Conservation (phyloP, 2,888 invertebrate genomes). For the Eupithecia tripunctaria region DNA sequence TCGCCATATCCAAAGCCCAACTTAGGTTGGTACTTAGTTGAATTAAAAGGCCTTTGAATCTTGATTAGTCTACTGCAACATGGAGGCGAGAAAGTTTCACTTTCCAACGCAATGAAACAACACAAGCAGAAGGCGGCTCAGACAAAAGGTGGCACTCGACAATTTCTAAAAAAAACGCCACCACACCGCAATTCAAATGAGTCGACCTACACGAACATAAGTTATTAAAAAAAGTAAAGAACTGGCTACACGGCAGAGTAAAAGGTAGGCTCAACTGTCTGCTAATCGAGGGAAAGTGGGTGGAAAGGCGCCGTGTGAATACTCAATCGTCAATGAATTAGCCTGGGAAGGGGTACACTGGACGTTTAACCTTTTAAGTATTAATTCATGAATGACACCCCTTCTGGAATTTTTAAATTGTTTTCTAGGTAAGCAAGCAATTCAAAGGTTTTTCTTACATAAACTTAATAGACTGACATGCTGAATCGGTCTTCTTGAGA, state of each 20-base stretch:
- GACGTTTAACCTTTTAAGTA: not conserved
- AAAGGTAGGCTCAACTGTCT: slow-evolving; percentile 16
- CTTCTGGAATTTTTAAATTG: not conserved
- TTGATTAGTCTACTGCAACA: slow-evolving; percentile 23
- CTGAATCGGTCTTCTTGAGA: not conserved
- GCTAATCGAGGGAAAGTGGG: slow-evolving; percentile 11
- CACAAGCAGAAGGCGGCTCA: slow-evolving; percentile 62
- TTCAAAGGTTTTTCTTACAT: not conserved
- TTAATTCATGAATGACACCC: not conserved
- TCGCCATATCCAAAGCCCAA: slow-evolving; percentile 2
- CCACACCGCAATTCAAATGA: slow-evolving; percentile 59
- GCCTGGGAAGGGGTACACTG: not conserved
- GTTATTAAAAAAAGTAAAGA: slow-evolving; percentile 82
- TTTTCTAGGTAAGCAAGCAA: not conserved
- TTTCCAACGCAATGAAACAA: slow-evolving; percentile 33
- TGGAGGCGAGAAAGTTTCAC: slow-evolving; percentile 23
- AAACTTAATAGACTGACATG: not conserved
- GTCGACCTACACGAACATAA: slow-evolving; percentile 73
- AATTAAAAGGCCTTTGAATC: slow-evolving; percentile 20
- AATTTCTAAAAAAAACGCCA: slow-evolving; percentile 71
- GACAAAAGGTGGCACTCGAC: slow-evolving; percentile 74
- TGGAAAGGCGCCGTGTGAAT: not conserved
- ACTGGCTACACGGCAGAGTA: slow-evolving; percentile 26
- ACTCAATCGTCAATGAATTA: not conserved
- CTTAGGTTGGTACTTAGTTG: slow-evolving; percentile 7